These are phyloP conservation scores for Polyergus mexicanus DNA, from an alignment of 1,140 invertebrate genomes.

Conservation along the genomic window DNA sequence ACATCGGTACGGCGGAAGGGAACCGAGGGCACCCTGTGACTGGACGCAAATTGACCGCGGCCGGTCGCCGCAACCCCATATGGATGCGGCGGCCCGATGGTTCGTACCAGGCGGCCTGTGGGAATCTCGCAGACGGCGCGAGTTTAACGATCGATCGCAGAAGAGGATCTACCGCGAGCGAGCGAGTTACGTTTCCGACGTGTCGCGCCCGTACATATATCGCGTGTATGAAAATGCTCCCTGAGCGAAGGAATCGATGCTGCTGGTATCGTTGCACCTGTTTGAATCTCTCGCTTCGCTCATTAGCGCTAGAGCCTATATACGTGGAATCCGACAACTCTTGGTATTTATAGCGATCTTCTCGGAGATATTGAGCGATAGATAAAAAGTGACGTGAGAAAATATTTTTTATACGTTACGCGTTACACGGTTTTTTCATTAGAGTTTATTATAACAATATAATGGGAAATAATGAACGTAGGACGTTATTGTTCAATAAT, in stretches of 20 bases:
- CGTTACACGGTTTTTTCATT: too few species aligned
- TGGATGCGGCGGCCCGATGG: constrained; percentile 47
- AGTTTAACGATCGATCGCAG: constrained; percentile 70
- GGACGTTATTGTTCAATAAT: not conserved
- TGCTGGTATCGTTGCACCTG: constrained; percentile 16
- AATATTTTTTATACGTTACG: not conserved
- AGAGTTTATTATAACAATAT: too few species aligned
- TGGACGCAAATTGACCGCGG: constrained; percentile 86
- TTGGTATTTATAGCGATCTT: not conserved
- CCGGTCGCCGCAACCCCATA: constrained; percentile 68
- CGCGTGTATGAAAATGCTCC: constrained; percentile 6
- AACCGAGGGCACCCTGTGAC: constrained; percentile 81
- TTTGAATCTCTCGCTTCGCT: constrained; percentile 4
- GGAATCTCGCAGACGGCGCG: constrained; percentile 69
- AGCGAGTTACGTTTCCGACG: not conserved
- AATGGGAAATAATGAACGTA: not conserved
- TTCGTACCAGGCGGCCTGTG: constrained; percentile 54
- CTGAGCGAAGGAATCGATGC: constrained; percentile 25
- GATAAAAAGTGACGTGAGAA: not conserved
- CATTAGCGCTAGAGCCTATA: constrained; percentile 14
- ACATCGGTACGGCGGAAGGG: constrained; percentile 81
- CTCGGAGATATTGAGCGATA: not conserved
- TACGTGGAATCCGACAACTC: too few species aligned
- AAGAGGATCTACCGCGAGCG: constrained; percentile 50
- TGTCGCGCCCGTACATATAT: not conserved